Evolutionary conservation across 1,140 invertebrate genomes (phyloP).

Genomic region (Trichonephila clavata): DNA sequence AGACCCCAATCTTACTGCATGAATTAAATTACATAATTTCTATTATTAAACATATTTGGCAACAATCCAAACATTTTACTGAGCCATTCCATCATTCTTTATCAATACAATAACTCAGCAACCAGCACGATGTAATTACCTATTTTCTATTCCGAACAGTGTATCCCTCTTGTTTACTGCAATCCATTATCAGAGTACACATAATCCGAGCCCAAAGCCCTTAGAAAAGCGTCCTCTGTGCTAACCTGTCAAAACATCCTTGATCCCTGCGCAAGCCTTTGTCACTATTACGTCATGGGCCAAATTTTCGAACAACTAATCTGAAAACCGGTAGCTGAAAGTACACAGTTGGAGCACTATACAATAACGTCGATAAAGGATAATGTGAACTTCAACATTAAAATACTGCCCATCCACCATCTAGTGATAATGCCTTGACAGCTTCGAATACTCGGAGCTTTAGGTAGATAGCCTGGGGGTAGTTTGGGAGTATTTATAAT

Average conservation of each 20-base stretch:
- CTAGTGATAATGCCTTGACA: slow-evolving; percentile 17
- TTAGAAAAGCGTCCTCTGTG: background rate
- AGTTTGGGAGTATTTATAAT: background rate
- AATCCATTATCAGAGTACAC: background rate
- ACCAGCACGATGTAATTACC: background rate
- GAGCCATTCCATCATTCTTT: no score
- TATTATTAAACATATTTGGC: no score
- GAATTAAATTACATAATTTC: no score
- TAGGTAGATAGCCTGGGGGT: background rate
- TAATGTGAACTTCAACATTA: background rate
- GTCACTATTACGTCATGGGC: background rate
- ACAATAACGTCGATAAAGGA: background rate
- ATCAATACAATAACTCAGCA: no score
- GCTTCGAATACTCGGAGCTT: background rate
- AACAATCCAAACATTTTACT: no score
- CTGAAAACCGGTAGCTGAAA: background rate
- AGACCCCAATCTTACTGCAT: no score
- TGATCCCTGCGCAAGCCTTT: background rate
- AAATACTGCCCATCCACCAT: background rate
- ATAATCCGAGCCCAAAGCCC: background rate
- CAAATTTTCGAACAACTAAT: slow-evolving; percentile 2
- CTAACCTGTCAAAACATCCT: background rate
- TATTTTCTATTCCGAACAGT: background rate
- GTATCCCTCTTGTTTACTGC: background rate
- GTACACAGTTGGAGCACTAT: background rate